Percentiles rank a stretch among this genome's conserved stretches.
These are phyloP conservation scores for Barbus barbus DNA, from an alignment of 2,113 vertebrate species.

Conservation along the genomic window DNA sequence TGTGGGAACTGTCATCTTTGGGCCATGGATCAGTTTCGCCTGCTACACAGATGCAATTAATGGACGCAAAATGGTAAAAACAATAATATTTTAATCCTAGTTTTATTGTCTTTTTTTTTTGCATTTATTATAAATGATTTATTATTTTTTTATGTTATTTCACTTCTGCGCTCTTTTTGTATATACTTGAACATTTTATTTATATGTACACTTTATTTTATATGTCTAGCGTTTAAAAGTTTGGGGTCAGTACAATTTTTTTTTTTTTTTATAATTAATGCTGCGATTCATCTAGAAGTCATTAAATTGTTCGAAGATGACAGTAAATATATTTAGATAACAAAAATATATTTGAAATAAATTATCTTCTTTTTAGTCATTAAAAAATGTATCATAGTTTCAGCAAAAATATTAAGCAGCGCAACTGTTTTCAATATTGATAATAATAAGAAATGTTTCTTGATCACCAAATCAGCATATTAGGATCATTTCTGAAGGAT, in stretches of 20 bases:
- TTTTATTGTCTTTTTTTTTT: neutral
- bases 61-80: slow-evolving; percentile 80
- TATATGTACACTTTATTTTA: no score
- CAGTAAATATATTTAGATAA: no score
- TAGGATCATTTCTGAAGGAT: neutral
- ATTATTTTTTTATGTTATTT: neutral
- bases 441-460: neutral
- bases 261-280: no score
- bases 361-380: no score
- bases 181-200: neutral
- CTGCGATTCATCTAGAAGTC: no score
- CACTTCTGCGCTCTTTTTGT: neutral
- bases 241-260: neutral
- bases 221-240: no score
- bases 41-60: slow-evolving; percentile 86
- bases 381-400: no score
- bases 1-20: slow-evolving; percentile 89
- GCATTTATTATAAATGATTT: neutral
- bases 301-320: no score
- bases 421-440: neutral
- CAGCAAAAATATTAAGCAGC: neutral
- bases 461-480: neutral
- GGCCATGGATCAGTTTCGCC: slow-evolving; percentile 89
- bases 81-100: neutral
- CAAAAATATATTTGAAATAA: no score